Percentiles rank a stretch among this genome's conserved stretches.
Conservation (phyloP, 2,797 vertebrate genomes). For the Macroramphosus scolopax region DNA sequence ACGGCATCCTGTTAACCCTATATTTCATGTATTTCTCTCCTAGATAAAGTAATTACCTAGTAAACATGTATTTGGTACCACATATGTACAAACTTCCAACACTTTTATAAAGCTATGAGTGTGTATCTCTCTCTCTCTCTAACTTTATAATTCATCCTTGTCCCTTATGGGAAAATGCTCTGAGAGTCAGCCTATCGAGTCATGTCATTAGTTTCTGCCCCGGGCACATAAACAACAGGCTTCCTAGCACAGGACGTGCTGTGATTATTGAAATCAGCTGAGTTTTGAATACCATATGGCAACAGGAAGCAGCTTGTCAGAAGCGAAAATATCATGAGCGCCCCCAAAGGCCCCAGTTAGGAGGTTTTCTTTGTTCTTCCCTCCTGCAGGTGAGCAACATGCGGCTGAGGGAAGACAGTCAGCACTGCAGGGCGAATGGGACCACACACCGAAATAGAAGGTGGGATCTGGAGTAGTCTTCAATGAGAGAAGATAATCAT, state of each 20-base stretch:
- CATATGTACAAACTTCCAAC: no score
- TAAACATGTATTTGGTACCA: no score
- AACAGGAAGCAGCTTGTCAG: slow-evolving; percentile 60
- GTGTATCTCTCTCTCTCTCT: slow-evolving; percentile 9
- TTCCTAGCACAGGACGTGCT: slow-evolving; percentile 50
- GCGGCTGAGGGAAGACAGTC: slow-evolving; percentile 49
- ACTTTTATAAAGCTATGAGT: no score
- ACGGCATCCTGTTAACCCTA: no score
- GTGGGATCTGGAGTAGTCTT: slow-evolving; percentile 17
- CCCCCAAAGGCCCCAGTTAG: slow-evolving; percentile 40
- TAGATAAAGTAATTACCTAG: no score
- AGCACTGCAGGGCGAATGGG: slow-evolving; percentile 28
- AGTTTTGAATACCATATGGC: slow-evolving; percentile 58
- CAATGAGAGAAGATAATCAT: slow-evolving; percentile 43
- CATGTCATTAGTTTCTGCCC: slow-evolving; percentile 55
- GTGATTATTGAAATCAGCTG: slow-evolving; percentile 60
- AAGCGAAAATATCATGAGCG: slow-evolving; percentile 49
- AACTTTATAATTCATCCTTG: slow-evolving; percentile 65
- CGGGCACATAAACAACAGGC: slow-evolving; percentile 53
- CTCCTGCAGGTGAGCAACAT: slow-evolving; percentile 61
- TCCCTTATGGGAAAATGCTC: slow-evolving; percentile 42
- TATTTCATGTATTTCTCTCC: no score
- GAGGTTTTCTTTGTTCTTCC: slow-evolving; percentile 52
- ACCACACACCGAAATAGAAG: slow-evolving; percentile 25
- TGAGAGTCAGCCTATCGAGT: slow-evolving; percentile 53